These are phyloP conservation scores for Trogon surrucura DNA, from an alignment of 2,113 vertebrate species.

Conservation along the genomic window DNA sequence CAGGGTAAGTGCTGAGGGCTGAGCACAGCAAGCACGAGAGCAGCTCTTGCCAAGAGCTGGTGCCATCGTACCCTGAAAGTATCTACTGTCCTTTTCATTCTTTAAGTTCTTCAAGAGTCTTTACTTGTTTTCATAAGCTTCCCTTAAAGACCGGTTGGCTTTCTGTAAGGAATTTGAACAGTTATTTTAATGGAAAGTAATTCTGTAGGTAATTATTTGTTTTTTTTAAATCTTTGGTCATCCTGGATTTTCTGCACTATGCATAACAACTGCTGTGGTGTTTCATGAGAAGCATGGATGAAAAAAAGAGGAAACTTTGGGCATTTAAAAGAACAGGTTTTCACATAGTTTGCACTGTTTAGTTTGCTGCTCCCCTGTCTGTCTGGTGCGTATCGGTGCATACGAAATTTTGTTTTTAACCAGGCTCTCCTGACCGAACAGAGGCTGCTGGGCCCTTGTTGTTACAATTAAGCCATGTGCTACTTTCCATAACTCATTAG, in stretches of 20 bases:
- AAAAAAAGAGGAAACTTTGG: neutral
- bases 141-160: neutral
- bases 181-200: neutral
- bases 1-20: neutral
- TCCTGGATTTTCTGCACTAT: neutral
- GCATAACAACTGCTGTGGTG: neutral
- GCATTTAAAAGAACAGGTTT: neutral
- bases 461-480: constrained; percentile 39
- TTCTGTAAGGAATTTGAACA: neutral
- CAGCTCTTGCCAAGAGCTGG: neutral
- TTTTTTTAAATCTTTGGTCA: neutral
- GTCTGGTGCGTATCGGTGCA: neutral
- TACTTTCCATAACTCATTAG: constrained; percentile 62
- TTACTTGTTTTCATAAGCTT: neutral
- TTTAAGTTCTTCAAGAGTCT: neutral
- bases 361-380: neutral
- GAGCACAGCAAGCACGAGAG: neutral
- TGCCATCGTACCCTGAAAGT: neutral
- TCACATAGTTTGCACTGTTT: neutral
- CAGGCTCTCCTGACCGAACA: neutral
- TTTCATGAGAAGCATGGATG: neutral
- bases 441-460: neutral
- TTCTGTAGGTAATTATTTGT: neutral
- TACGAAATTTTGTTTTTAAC: constrained; percentile 1
- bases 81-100: neutral